Evolutionary conservation across 2,797 vertebrate genomes (phyloP).

Genomic region (Catamblyrhynchus diadema): DNA sequence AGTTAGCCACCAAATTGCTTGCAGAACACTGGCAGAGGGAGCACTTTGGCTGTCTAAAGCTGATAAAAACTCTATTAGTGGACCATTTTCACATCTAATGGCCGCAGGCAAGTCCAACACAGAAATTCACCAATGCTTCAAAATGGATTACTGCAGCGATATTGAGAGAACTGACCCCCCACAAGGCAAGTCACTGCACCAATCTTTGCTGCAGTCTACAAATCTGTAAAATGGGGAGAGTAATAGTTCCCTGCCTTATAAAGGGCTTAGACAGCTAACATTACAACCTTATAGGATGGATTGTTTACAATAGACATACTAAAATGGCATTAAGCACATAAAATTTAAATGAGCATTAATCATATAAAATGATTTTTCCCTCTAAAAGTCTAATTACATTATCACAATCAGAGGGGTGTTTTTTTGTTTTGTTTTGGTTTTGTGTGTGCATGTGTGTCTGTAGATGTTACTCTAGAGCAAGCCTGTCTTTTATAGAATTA

Average conservation of each 20-base stretch:
- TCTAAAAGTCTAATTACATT: neutral
- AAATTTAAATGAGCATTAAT: neutral
- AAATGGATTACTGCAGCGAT: neutral
- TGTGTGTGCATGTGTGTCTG: neutral
- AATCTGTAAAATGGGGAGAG: constrained; percentile 3
- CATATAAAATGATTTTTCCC: neutral
- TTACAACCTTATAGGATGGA: neutral
- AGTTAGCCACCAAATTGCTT: constrained; percentile 32
- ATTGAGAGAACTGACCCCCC: neutral
- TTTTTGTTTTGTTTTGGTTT: neutral
- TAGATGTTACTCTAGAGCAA: neutral
- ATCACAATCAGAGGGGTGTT: neutral
- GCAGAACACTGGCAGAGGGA: neutral
- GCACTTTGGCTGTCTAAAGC: neutral
- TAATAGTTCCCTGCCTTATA: neutral
- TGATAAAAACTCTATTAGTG: constrained; percentile 45
- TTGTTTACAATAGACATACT: neutral
- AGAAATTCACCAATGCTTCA: constrained; percentile 22
- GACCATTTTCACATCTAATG: constrained; percentile 7
- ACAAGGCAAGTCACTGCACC: neutral
- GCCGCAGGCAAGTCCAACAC: neutral
- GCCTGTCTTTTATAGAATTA: neutral
- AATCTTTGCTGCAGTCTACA: constrained; percentile 7
- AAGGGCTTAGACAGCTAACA: neutral
- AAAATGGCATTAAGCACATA: neutral